A percentile compares a stretch with the other conserved stretches of the same genome.
Conservation (phyloP, 2,888 invertebrate species). For the Augiades crinisus region DNA sequence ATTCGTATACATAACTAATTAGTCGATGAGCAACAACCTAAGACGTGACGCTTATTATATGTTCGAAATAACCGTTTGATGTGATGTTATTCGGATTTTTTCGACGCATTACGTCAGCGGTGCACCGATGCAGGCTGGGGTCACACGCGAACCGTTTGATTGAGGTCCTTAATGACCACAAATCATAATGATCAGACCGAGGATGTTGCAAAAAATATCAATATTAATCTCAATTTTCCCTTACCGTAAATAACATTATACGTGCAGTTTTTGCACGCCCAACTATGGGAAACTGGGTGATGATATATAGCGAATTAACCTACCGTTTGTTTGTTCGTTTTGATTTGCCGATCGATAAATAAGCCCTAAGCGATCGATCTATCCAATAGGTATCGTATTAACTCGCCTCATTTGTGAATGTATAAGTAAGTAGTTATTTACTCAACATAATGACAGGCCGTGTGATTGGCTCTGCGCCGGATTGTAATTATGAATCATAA, state of each 20-base stretch:
- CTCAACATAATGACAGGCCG: slow-evolving; percentile 73
- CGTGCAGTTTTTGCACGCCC: slow-evolving; percentile 31
- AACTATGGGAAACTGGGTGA: slow-evolving; percentile 52
- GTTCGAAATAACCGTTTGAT: slow-evolving; percentile 12
- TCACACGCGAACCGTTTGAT: slow-evolving; percentile 65
- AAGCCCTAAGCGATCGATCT: slow-evolving; percentile 45
- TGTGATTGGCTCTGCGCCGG: slow-evolving; percentile 67
- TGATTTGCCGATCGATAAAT: slow-evolving; percentile 56
- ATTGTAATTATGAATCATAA: slow-evolving; percentile 78
- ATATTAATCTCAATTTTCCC: slow-evolving; percentile 69
- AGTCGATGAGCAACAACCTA: too few relatives aligned
- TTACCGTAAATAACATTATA: slow-evolving; percentile 52
- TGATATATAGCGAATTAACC: slow-evolving; percentile 46
- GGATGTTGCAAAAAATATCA: slow-evolving; percentile 51
- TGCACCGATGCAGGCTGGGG: slow-evolving; percentile 49
- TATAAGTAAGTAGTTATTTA: slow-evolving; percentile 75
- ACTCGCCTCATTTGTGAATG: slow-evolving; percentile 53
- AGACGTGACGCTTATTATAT: not conserved
- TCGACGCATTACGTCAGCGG: slow-evolving; percentile 41
- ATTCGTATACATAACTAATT: too few relatives aligned
- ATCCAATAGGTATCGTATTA: slow-evolving; percentile 54
- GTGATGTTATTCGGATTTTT: slow-evolving; percentile 32
- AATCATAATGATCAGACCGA: slow-evolving; percentile 56
- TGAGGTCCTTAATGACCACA: slow-evolving; percentile 64
- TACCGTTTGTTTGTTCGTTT: slow-evolving; percentile 27